A percentile compares a stretch with the other conserved stretches of the same genome.
Evolutionary conservation across 2,888 invertebrate species (phyloP).

Genomic region (Imbricaverruca yamaguchii): DNA sequence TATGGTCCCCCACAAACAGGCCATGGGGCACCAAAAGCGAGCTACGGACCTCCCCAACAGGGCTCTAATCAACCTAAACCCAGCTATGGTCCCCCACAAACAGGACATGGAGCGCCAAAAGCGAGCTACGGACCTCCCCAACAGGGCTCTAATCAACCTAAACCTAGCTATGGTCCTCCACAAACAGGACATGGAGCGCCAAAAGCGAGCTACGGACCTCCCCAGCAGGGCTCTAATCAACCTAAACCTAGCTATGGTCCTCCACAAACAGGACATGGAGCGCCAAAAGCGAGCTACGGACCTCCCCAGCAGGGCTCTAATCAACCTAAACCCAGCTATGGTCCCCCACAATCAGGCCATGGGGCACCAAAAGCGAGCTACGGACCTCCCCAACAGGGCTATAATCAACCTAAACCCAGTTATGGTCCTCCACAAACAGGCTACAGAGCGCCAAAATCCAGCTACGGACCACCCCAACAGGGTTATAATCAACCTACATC

Average conservation of each 20-base stretch:
- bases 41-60: not conserved
- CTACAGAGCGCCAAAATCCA: not conserved
- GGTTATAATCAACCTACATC: not conserved
- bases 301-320: not conserved
- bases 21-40: not conserved
- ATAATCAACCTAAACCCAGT: too few species aligned
- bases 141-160: not conserved
- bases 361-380: not conserved
- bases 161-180: not conserved
- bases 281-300: not conserved
- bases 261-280: not conserved
- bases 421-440: too few species aligned
- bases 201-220: not conserved
- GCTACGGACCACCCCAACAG: not conserved
- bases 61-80: not conserved
- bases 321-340: not conserved
- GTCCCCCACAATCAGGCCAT: not conserved
- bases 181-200: not conserved
- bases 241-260: not conserved
- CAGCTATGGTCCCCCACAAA: not conserved
- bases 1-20: not conserved
- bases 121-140: not conserved
- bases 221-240: not conserved
- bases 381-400: too few species aligned
- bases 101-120: not conserved